These are phyloP conservation scores for Mantis religiosa DNA, from an alignment of 2,888 invertebrate species.

Conservation along the genomic window DNA sequence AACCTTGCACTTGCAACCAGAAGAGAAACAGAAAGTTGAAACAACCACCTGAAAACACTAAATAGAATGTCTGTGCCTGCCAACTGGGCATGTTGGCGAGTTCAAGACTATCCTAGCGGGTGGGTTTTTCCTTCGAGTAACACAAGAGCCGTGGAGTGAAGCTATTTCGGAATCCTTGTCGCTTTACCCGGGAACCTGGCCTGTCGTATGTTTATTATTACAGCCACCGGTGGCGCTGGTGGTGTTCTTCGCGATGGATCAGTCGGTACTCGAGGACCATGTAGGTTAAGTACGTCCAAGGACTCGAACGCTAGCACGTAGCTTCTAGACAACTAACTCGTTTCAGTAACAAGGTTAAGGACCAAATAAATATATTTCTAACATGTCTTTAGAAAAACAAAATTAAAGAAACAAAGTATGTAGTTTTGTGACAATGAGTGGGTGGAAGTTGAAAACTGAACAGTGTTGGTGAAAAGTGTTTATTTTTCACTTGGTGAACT, in stretches of 20 bases:
- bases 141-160: background rate
- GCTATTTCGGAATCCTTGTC: slow-evolving; percentile 21
- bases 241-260: background rate
- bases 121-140: slow-evolving; percentile 15
- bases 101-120: background rate
- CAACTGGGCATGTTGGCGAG: slow-evolving; percentile 19
- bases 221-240: background rate
- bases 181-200: slow-evolving; percentile 18
- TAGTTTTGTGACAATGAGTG: background rate
- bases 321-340: background rate
- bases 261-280: slow-evolving; percentile 19
- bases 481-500: background rate
- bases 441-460: background rate
- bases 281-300: slow-evolving; percentile 11
- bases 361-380: background rate
- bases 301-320: background rate
- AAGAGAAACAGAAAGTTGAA: background rate
- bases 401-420: background rate
- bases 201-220: slow-evolving; percentile 1
- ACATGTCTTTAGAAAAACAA: background rate
- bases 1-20: background rate
- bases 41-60: slow-evolving; percentile 17
- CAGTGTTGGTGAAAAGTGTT: background rate
- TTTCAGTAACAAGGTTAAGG: background rate
- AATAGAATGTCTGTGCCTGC: slow-evolving; percentile 7